Evolutionary conservation across 2,797 vertebrate species (phyloP).

Genomic region (Ceryle rudis): DNA sequence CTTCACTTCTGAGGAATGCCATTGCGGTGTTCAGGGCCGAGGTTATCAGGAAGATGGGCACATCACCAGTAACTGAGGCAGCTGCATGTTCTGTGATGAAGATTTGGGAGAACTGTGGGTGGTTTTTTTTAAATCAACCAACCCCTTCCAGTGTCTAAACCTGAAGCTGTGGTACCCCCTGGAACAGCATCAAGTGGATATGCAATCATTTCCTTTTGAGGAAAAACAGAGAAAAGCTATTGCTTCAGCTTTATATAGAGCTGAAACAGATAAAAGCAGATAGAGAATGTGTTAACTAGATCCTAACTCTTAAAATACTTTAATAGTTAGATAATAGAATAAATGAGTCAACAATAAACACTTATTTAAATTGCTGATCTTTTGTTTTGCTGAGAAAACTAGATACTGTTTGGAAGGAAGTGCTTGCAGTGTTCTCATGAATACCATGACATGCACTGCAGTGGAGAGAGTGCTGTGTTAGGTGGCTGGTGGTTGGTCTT

Average conservation of each 20-base stretch:
- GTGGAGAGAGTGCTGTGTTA: rapidly evolving
- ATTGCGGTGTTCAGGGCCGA: not conserved
- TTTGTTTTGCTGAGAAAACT: not conserved
- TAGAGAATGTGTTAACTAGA: not conserved
- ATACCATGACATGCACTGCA: rapidly evolving
- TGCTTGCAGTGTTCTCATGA: not conserved
- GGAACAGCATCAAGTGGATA: not conserved
- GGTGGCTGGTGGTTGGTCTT: rapidly evolving
- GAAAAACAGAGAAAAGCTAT: not conserved
- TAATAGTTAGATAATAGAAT: not conserved
- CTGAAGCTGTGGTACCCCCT: not conserved
- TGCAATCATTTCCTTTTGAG: not conserved
- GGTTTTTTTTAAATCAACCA: not conserved
- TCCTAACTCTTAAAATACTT: not conserved
- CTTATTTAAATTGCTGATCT: not conserved
- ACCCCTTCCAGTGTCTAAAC: not conserved
- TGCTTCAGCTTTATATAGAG: not conserved
- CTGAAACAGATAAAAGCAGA: not conserved
- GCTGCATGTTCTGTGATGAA: not conserved
- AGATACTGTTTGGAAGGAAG: not conserved
- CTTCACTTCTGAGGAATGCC: not conserved
- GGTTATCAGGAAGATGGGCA: rapidly evolving
- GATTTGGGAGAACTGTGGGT: not conserved
- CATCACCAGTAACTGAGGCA: not conserved
- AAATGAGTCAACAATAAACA: not conserved